These are phyloP conservation scores for Podocnemis expansa DNA, from an alignment of 2,113 vertebrate genomes.

Conservation along the genomic window DNA sequence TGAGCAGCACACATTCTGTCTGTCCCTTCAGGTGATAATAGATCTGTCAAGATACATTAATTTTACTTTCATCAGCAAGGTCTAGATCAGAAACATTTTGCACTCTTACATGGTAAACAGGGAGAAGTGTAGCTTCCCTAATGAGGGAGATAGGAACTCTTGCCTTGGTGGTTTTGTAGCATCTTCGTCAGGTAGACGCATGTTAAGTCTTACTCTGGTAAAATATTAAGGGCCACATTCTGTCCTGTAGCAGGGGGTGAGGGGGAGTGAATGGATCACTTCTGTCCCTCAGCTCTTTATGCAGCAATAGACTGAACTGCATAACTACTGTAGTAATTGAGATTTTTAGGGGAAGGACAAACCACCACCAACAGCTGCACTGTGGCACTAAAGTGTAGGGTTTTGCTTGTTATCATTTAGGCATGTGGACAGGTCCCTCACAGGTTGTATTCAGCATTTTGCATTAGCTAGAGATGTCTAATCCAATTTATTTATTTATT, in stretches of 20 bases:
- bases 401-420: accelerated
- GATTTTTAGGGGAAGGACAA: not conserved
- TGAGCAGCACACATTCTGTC: not conserved
- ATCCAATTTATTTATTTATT: not conserved
- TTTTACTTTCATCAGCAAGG: not conserved
- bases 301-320: not conserved
- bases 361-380: not conserved
- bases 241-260: not conserved
- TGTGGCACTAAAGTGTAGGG: not conserved
- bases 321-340: not conserved
- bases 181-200: not conserved
- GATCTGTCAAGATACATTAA: not conserved
- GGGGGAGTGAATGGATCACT: not conserved
- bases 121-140: not conserved
- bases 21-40: not conserved
- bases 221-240: not conserved
- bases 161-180: not conserved
- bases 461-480: accelerated
- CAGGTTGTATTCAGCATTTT: not conserved
- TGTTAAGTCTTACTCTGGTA: not conserved
- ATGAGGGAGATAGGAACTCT: not conserved
- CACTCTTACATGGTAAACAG: not conserved
- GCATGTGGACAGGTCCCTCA: not conserved
- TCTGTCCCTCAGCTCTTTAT: not conserved
- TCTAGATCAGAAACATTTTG: not conserved